These are phyloP conservation scores for Hyla sarda DNA, from an alignment of 2,113 vertebrate genomes.

Conservation along the genomic window DNA sequence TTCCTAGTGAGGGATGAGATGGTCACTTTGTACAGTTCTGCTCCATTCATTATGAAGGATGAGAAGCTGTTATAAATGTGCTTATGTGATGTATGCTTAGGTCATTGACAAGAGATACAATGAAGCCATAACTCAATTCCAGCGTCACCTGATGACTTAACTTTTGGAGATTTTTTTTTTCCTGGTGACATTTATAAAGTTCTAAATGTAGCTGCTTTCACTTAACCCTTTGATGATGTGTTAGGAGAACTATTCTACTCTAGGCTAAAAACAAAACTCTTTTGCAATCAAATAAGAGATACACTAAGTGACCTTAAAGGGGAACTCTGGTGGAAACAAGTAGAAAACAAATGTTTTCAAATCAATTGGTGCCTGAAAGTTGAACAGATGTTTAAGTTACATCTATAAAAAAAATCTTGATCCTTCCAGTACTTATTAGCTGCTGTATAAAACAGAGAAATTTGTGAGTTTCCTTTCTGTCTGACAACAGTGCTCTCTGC, in stretches of 20 bases:
- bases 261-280: background rate
- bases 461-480: too few species aligned
- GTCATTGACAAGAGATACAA: constrained; percentile 50
- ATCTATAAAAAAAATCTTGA: too few species aligned
- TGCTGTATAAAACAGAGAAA: too few species aligned
- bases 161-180: constrained; percentile 40
- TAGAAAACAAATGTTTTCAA: too few species aligned
- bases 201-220: background rate
- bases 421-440: too few species aligned
- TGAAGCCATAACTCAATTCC: constrained; percentile 51
- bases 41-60: constrained; percentile 55
- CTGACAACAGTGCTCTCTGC: too few species aligned
- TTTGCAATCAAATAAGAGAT: background rate
- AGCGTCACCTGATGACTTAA: constrained; percentile 48
- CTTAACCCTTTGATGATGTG: constrained; percentile 14
- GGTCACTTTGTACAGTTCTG: constrained; percentile 50
- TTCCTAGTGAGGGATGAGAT: constrained; percentile 56
- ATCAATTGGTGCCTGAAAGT: too few species aligned
- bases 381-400: too few species aligned
- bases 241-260: background rate
- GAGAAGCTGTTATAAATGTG: constrained; percentile 51
- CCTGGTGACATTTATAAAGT: constrained; percentile 52
- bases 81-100: constrained; percentile 57
- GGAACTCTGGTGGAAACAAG: too few species aligned
- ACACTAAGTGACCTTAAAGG: too few species aligned